Conservation (phyloP, 2,797 vertebrate species). For the Echiichthys vipera region DNA sequence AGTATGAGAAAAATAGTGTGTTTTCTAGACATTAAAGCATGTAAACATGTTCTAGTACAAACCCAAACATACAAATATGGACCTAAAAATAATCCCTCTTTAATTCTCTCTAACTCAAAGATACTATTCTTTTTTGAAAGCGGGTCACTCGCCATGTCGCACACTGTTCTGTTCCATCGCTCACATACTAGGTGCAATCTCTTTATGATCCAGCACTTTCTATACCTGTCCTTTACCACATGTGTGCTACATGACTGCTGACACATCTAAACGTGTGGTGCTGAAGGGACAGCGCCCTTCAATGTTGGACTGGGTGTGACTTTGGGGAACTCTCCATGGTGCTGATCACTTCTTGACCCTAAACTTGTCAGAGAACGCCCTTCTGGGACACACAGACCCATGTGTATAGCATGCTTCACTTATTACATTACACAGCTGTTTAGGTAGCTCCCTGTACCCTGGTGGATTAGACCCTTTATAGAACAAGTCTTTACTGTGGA, state of each 20-base stretch:
- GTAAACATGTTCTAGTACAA: too few relatives aligned
- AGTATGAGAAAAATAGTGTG: too few relatives aligned
- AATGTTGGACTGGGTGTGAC: conserved; percentile 77
- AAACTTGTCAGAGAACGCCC: conserved; percentile 19
- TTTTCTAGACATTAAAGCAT: too few relatives aligned
- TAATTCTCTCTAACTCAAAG: neutral
- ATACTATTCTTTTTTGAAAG: too few relatives aligned
- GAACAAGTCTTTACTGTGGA: conserved; percentile 33
- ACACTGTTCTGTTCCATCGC: neutral
- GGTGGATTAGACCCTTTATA: conserved; percentile 1
- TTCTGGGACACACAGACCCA: neutral
- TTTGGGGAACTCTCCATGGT: conserved; percentile 64
- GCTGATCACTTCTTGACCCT: conserved; percentile 56
- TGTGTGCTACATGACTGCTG: neutral
- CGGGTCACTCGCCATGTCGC: neutral
- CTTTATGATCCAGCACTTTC: conserved; percentile 23
- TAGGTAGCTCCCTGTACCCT: neutral
- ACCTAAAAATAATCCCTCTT: too few relatives aligned
- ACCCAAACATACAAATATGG: too few relatives aligned
- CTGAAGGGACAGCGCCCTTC: conserved; percentile 84
- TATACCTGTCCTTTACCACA: neutral
- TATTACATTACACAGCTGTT: conserved; percentile 1
- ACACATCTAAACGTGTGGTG: conserved; percentile 60
- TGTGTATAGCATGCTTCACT: neutral
- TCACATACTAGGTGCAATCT: neutral